Conservation (phyloP, 2,113 vertebrate genomes). For the Calcarius ornatus region DNA sequence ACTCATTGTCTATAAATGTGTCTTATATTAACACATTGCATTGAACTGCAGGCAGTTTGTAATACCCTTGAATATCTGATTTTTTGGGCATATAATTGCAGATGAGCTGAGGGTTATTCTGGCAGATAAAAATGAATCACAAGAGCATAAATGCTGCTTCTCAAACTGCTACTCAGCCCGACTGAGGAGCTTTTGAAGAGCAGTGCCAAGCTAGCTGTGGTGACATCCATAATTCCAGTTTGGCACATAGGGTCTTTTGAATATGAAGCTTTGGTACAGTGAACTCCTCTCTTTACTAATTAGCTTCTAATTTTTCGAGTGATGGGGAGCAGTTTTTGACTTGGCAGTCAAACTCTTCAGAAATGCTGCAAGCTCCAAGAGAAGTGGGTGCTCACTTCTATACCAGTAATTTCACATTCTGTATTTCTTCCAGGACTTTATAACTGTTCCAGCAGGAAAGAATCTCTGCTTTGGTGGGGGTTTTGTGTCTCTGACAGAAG, state of each 20-base stretch:
- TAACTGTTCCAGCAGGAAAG: neutral
- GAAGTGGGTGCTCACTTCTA: neutral
- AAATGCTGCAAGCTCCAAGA: neutral
- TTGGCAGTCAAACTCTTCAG: neutral
- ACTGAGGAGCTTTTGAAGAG: slow-evolving; percentile 4
- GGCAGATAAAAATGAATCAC: neutral
- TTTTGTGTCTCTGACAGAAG: neutral
- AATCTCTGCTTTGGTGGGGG: neutral
- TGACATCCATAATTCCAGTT: neutral
- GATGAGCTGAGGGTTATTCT: slow-evolving; percentile 15
- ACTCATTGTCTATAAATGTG: neutral
- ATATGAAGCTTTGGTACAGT: neutral
- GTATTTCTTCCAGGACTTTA: neutral
- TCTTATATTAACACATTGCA: neutral
- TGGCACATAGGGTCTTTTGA: neutral
- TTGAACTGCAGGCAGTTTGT: neutral
- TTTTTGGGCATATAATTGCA: neutral
- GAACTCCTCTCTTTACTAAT: neutral
- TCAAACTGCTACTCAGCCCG: neutral
- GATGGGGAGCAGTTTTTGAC: neutral
- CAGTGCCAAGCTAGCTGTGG: neutral
- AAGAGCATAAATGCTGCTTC: neutral
- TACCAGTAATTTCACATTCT: neutral
- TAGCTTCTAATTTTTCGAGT: neutral
- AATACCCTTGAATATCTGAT: neutral